phyloP scores from a whole-genome alignment of 2,113 vertebrate species.

The Bolborhynchus lineola region DNA sequence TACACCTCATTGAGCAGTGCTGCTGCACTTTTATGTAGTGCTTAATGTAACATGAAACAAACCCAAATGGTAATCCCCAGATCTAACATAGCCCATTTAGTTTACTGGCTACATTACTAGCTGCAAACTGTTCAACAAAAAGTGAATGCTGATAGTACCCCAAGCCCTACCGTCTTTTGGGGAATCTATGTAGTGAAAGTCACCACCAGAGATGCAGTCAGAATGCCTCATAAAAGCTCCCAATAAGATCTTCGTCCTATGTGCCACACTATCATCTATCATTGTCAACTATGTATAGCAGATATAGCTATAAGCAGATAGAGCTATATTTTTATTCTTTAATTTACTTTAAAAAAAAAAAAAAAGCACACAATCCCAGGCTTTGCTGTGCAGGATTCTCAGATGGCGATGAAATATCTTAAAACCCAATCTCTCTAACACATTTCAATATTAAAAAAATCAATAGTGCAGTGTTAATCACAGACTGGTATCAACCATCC shows the following conservation, averaged over 20 bases:
- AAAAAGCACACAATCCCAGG: neutral
- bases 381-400: neutral
- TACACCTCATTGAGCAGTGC: neutral
- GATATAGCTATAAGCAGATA: neutral
- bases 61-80: neutral
- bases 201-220: neutral
- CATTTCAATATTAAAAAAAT: neutral
- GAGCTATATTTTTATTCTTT: neutral
- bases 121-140: neutral
- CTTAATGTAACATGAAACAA: neutral
- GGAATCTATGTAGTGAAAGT: neutral
- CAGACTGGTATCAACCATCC: neutral
- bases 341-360: neutral
- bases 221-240: neutral
- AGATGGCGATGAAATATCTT: neutral
- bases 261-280: neutral
- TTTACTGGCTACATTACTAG: neutral
- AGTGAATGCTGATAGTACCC: neutral
- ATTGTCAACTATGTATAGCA: neutral
- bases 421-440: neutral
- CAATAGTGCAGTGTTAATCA: accelerated
- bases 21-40: neutral
- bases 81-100: accelerated
- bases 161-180: neutral
- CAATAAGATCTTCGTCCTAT: neutral